These are phyloP conservation scores for Cheirogaleus medius DNA, from an alignment of 2,113 vertebrate genomes.

Conservation along the genomic window DNA sequence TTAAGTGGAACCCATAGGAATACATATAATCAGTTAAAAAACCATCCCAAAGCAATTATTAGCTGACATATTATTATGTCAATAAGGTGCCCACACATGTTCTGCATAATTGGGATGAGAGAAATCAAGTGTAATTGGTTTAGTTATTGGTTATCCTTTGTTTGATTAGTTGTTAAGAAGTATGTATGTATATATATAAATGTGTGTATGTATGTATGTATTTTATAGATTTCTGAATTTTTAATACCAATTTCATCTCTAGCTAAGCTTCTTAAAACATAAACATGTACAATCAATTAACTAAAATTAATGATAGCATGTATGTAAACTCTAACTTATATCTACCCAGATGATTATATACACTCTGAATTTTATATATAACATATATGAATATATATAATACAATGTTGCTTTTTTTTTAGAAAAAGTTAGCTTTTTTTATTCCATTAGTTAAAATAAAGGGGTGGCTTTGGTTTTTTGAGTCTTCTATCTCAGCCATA, in stretches of 20 bases:
- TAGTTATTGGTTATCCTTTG: background rate
- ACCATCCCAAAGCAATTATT: background rate
- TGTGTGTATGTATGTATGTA: background rate
- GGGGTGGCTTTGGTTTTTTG: background rate
- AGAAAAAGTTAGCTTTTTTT: background rate
- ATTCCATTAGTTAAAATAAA: background rate
- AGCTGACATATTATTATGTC: background rate
- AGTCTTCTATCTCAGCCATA: background rate
- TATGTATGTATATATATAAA: background rate
- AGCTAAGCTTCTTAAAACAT: background rate
- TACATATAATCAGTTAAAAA: background rate
- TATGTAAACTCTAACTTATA: background rate
- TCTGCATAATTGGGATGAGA: background rate
- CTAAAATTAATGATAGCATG: background rate
- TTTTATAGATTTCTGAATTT: background rate
- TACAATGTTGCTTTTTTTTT: background rate
- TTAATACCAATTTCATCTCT: background rate
- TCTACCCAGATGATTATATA: background rate
- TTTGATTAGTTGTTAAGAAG: background rate
- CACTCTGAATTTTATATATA: background rate
- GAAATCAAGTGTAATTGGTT: background rate
- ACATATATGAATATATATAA: background rate
- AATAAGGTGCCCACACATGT: background rate
- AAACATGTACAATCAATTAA: background rate
- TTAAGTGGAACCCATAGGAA: background rate